These are phyloP conservation scores for Rhynchomys soricoides DNA, from an alignment of 2,113 vertebrate species.

Conservation along the genomic window DNA sequence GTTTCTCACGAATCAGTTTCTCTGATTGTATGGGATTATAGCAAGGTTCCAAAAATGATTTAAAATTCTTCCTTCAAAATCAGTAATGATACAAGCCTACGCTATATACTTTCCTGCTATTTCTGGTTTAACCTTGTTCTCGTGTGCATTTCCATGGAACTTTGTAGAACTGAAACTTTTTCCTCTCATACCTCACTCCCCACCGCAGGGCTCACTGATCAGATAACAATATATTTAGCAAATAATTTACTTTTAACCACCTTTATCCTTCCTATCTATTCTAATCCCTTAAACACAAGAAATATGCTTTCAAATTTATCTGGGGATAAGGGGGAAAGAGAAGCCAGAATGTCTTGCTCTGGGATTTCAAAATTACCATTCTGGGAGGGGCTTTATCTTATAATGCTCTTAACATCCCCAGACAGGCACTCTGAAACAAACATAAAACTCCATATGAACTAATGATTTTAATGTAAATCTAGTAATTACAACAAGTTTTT, in stretches of 20 bases:
- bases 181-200: conserved; percentile 47
- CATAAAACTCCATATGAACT: conserved; percentile 48
- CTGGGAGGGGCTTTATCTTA: background rate
- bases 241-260: conserved; percentile 36
- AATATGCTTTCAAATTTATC: conserved; percentile 54
- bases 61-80: conserved; percentile 51
- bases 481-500: conserved; percentile 51
- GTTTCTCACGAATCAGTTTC: conserved; percentile 43
- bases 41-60: conserved; percentile 45
- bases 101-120: conserved; percentile 30
- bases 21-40: conserved; percentile 43
- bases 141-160: conserved; percentile 36
- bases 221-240: conserved; percentile 23
- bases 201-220: background rate
- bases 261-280: conserved; percentile 43
- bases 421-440: conserved; percentile 63
- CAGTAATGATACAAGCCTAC: conserved; percentile 42
- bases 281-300: background rate
- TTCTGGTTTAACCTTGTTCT: conserved; percentile 28
- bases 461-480: conserved; percentile 56
- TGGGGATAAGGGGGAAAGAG: background rate
- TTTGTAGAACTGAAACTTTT: conserved; percentile 17
- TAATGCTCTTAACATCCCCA: conserved; percentile 56
- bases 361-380: conserved; percentile 44
- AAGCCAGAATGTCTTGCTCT: conserved; percentile 57